Conservation (phyloP, 2,888 invertebrate species). For the Calephelis perditalis region DNA sequence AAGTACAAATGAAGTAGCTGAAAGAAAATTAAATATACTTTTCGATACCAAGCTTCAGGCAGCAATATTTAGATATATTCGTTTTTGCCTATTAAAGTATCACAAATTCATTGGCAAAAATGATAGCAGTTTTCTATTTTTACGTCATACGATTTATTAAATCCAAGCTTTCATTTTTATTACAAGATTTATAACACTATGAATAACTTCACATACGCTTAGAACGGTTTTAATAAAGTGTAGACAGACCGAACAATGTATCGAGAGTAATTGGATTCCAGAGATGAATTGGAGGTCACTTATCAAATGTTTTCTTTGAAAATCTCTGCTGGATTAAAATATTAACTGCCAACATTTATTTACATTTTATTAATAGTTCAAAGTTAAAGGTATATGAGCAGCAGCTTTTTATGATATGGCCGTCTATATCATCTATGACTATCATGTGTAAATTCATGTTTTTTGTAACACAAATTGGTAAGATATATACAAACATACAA, state of each 20-base stretch:
- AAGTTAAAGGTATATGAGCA: too few species aligned
- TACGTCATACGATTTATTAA: constrained; percentile 53
- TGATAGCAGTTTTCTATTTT: constrained; percentile 34
- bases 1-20: too few species aligned
- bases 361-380: too few species aligned
- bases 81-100: neutral
- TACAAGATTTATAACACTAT: constrained; percentile 54
- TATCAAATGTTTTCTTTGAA: constrained; percentile 26
- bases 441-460: too few species aligned
- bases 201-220: constrained; percentile 39
- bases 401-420: too few species aligned
- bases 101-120: constrained; percentile 2
- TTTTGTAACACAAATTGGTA: too few species aligned
- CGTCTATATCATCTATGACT: too few species aligned
- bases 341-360: too few species aligned
- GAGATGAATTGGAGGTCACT: constrained; percentile 30
- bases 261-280: constrained; percentile 36
- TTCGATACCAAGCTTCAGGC: too few species aligned
- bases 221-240: constrained; percentile 50
- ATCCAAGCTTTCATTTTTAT: constrained; percentile 42
- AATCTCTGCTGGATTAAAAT: neutral
- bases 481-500: too few species aligned
- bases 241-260: constrained; percentile 40
- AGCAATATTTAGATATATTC: too few species aligned
- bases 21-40: too few species aligned